These are phyloP conservation scores for Danio kyathit DNA, from an alignment of 2,797 vertebrate genomes.

Conservation along the genomic window DNA sequence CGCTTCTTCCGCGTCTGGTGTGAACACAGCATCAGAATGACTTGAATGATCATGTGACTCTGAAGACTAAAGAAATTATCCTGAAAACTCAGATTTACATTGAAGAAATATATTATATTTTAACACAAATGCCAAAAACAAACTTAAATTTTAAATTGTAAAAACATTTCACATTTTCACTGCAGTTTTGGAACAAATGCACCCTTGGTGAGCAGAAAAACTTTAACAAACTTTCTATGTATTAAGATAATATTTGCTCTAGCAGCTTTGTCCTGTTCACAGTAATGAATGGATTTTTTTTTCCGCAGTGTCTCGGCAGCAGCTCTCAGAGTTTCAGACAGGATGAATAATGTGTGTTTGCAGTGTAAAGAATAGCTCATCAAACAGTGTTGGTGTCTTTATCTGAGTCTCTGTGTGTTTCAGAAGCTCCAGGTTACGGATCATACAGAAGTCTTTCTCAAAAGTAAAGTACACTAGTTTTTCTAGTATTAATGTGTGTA, in stretches of 20 bases:
- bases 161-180: no score
- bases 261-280: neutral
- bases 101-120: no score
- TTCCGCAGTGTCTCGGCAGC: neutral
- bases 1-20: no score
- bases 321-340: constrained; percentile 7
- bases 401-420: constrained; percentile 3
- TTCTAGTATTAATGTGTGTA: constrained; percentile 2
- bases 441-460: neutral
- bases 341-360: constrained; percentile 2
- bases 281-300: constrained; percentile 21
- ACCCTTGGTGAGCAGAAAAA: neutral
- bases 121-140: no score
- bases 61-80: no score
- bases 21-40: no score
- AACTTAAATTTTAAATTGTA: no score
- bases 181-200: no score
- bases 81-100: no score
- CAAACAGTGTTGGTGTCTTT: constrained; percentile 14
- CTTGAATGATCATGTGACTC: no score
- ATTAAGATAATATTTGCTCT: neutral
- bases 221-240: no score
- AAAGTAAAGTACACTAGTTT: neutral
- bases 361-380: constrained; percentile 2
- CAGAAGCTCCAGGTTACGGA: neutral